Evolutionary conservation across 2,113 vertebrate genomes (phyloP), one percentile per base, ranked within the genome.

Genomic region (Lagopus leucura): DNA sequence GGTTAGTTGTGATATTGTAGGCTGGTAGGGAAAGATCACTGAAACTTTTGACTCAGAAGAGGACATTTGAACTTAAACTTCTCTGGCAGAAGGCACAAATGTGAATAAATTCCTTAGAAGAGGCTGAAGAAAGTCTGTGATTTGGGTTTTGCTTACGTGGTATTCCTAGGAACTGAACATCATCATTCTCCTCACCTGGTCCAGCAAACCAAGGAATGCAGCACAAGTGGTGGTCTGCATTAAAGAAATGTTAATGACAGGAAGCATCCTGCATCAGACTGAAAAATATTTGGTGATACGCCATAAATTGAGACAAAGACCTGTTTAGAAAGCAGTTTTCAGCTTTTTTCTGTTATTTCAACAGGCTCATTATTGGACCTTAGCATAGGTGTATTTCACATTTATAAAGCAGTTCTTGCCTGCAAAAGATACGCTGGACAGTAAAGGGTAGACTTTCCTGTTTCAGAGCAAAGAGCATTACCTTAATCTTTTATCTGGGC

Each of bases 401-500:
- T 0, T 1, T 19, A 38, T 21, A 54, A 57, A 61, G 71, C 63
- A 47, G 12, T 58, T 74, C 19, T 4, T 74, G 80, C 76, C 92
- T 75, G 78, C 52, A 69, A 32, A 78, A 78, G 13, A 43, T 47
- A 71, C 0, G 11, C 65, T 34, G 80, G 93, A 13, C 66, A 84
- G 47, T 57, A 88, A 96, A 88, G 93, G 90, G 95, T 93, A 48
- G 94, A 94, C 25, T 47, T 34, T 57, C 52, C 69, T 38, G n/a
- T 1, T 36, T 64, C 65, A 69, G 61, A 65, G 42, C 45, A 78
- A 81, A 92, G 40, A 88, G 70, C 81, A 75, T 38, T 86, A 55
- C 90, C 76, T 40, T 83, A 71, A 92, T 93, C 93, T 95, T 89
- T 93, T 92, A 96, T 94, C 93, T 83, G 52, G 90, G 80, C 61